These are phyloP conservation scores for Brachymystax lenok DNA, from an alignment of 2,797 vertebrate species.

Conservation along the genomic window DNA sequence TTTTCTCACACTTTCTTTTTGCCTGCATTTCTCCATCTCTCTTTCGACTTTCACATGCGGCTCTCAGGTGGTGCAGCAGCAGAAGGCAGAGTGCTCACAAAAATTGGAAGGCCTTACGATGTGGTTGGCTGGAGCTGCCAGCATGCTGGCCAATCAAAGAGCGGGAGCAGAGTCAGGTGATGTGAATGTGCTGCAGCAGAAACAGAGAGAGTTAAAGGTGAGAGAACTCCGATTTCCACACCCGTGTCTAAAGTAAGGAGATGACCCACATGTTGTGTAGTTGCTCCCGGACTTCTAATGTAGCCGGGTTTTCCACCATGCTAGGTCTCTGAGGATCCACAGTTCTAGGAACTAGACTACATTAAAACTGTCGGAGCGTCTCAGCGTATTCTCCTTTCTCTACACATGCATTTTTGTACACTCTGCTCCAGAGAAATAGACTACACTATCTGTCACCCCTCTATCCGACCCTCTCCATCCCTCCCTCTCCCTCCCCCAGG, in stretches of 20 bases:
- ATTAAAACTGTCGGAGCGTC: too few species aligned
- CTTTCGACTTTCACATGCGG: not conserved
- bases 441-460: not conserved
- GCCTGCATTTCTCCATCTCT: constrained; percentile 11
- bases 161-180: constrained; percentile 70
- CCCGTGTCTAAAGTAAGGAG: not conserved
- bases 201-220: constrained; percentile 87
- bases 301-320: too few species aligned
- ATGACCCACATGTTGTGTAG: too few species aligned
- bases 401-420: not conserved
- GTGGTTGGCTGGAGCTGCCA: constrained; percentile 87
- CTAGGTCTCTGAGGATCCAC: too few species aligned
- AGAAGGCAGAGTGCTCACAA: constrained; percentile 85
- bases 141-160: constrained; percentile 75
- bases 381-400: not conserved
- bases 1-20: constrained; percentile 32
- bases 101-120: constrained; percentile 84
- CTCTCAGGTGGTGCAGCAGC: constrained; percentile 87
- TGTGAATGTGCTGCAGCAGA: constrained; percentile 80
- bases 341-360: too few species aligned
- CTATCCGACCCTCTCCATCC: not conserved
- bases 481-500: constrained; percentile 65
- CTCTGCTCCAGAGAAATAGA: too few species aligned
- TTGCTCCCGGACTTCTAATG: too few species aligned
- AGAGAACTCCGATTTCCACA: constrained; percentile 8